Evolutionary conservation across 2,797 vertebrate species (phyloP).

Genomic region (Molossus alvarezi): DNA sequence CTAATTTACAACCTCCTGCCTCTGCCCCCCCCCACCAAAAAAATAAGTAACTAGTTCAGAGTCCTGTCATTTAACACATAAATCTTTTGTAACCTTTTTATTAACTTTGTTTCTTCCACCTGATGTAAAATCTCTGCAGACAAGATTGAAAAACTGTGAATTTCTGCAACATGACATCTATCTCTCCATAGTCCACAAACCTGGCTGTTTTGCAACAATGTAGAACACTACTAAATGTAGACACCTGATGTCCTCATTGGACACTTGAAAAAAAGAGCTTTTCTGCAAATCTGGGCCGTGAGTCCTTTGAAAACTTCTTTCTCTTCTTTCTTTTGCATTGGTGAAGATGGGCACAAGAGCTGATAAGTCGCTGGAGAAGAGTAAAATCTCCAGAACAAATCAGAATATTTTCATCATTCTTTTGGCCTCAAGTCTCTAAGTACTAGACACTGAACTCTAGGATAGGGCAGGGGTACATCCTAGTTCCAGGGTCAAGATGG

Average conservation of each 20-base stretch:
- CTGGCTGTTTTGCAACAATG: not conserved
- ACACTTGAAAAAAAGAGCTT: not conserved
- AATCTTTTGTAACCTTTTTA: not conserved
- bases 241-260: not conserved
- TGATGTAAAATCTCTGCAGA: not conserved
- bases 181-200: not conserved
- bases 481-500: not conserved
- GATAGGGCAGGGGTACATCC: not conserved
- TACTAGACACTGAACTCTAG: not conserved
- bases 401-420: not conserved
- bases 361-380: not conserved
- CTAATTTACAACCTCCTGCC: not conserved
- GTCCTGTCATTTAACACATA: slow-evolving; percentile 15
- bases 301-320: not conserved
- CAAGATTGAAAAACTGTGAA: not conserved
- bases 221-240: not conserved
- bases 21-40: not conserved
- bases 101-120: slow-evolving; percentile 14
- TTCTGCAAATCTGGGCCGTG: not conserved
- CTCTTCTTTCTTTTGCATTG: not conserved
- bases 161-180: not conserved
- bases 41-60: slow-evolving; percentile 3
- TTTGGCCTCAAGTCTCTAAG: not conserved
- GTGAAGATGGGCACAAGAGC: not conserved
- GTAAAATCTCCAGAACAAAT: not conserved